phyloP scores from a whole-genome alignment of 2,888 invertebrate genomes.

The Koerneria pararmatus region DNA sequence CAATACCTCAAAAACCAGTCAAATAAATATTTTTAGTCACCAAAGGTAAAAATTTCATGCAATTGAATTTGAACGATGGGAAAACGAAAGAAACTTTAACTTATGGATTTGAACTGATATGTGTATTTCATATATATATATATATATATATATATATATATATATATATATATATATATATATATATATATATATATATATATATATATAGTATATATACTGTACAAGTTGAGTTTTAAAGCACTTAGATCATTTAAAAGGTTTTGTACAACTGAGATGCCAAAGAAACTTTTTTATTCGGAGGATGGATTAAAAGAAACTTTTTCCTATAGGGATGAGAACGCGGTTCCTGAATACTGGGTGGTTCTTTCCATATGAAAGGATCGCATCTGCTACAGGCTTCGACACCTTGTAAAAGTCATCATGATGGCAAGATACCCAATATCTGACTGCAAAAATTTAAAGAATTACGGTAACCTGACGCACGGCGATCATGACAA shows the following conservation, averaged over 20 bases:
- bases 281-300: too few relatives aligned
- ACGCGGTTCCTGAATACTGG: conserved; percentile 48
- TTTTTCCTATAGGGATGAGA: conserved; percentile 48
- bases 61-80: neutral
- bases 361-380: conserved; percentile 50
- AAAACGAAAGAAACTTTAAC: neutral
- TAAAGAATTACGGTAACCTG: conserved; percentile 34
- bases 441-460: neutral
- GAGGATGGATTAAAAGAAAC: conserved; percentile 22
- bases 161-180: too few relatives aligned
- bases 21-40: neutral
- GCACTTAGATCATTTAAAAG: too few relatives aligned
- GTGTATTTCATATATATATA: neutral
- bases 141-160: neutral
- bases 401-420: conserved; percentile 42
- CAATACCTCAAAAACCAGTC: conserved; percentile 30
- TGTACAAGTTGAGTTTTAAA: too few relatives aligned
- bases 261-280: conserved; percentile 11
- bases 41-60: neutral
- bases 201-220: too few relatives aligned
- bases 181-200: too few relatives aligned
- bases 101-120: neutral
- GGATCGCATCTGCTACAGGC: conserved; percentile 50
- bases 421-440: neutral
- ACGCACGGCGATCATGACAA: conserved; percentile 55